These are phyloP conservation scores for Pipa parva DNA, from an alignment of 2,113 vertebrate genomes.

Conservation along the genomic window DNA sequence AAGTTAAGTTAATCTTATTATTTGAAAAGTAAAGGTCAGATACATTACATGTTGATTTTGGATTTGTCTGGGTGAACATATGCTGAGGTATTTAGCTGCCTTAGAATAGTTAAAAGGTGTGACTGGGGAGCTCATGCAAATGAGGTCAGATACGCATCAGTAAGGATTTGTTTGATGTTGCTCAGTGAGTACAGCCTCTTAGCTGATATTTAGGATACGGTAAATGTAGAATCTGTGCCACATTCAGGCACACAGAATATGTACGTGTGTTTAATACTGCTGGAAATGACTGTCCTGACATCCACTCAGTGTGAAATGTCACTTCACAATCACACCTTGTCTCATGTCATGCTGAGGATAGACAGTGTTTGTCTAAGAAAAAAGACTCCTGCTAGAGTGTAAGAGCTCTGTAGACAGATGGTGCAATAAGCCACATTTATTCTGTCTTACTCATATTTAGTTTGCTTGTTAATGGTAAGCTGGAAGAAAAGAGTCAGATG, in stretches of 20 bases:
- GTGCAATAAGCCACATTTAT: neutral
- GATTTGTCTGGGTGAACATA: conserved; percentile 7
- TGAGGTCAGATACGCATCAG: conserved; percentile 33
- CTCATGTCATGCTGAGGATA: conserved; percentile 12
- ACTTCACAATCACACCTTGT: conserved; percentile 21
- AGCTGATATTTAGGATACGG: neutral
- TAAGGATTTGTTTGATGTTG: conserved; percentile 21
- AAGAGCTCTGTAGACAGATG: conserved; percentile 18
- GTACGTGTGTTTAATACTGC: neutral
- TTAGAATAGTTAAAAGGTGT: conserved; percentile 33
- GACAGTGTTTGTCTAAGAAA: conserved; percentile 11
- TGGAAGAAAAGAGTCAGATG: no score
- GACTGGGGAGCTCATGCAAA: conserved; percentile 35
- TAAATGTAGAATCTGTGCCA: neutral
- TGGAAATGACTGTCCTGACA: conserved; percentile 15
- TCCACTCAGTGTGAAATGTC: conserved; percentile 8
- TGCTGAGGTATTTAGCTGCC: conserved; percentile 21
- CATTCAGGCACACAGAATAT: neutral
- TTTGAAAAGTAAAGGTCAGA: conserved; percentile 17
- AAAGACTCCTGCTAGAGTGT: conserved; percentile 17
- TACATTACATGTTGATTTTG: no score
- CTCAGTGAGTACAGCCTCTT: neutral
- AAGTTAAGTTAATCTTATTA: neutral
- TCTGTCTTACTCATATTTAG: no score
- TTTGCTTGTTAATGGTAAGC: no score